Percentiles rank a stretch among this genome's conserved stretches.
These are phyloP conservation scores for Leucoma salicis DNA, from an alignment of 2,888 invertebrate species.

Conservation along the genomic window DNA sequence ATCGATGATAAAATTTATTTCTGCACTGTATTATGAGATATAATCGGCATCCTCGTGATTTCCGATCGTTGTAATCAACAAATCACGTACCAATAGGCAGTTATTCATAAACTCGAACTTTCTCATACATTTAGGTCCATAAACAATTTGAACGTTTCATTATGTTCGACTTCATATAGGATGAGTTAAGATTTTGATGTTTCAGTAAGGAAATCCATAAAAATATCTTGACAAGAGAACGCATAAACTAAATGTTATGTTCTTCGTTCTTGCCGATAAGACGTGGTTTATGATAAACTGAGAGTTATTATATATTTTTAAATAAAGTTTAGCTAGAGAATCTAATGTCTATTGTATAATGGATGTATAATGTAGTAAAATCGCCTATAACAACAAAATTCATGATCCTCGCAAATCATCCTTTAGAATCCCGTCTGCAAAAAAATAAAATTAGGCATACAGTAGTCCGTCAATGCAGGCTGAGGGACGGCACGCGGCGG, in stretches of 20 bases:
- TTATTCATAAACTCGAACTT: conserved; percentile 32
- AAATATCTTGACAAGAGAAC: conserved; percentile 22
- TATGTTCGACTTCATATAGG: conserved; percentile 33
- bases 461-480: no score
- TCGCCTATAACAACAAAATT: no score
- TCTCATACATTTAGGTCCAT: conserved; percentile 39
- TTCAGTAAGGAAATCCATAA: conserved; percentile 23
- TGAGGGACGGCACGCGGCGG: no score
- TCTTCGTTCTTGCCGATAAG: no score
- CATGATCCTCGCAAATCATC: no score
- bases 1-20: background rate
- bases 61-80: conserved; percentile 18
- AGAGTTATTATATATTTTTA: no score
- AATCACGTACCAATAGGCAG: conserved; percentile 24
- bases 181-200: conserved; percentile 29
- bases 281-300: no score
- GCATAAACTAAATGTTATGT: background rate
- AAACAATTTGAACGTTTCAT: conserved; percentile 40
- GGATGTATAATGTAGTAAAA: no score
- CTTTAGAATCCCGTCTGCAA: no score
- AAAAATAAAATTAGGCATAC: no score
- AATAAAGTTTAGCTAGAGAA: no score
- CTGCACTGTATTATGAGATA: conserved; percentile 11
- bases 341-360: no score
- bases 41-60: conserved; percentile 25